Evolutionary conservation across 2,113 vertebrate genomes (phyloP).

Genomic region (Sula dactylatra): DNA sequence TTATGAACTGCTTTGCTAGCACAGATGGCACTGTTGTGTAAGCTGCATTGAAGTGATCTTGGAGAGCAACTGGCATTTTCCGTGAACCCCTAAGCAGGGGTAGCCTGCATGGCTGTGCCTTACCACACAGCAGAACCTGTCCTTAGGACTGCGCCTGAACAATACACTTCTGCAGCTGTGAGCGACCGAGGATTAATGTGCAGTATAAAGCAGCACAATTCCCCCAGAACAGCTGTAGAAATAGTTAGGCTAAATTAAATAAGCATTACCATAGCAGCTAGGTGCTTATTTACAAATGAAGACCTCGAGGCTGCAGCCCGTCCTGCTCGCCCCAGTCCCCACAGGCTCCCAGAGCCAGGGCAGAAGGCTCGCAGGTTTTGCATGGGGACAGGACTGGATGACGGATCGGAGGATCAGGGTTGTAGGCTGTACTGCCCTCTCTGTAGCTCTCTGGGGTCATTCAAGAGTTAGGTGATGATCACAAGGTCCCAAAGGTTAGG

Average conservation of each 20-base stretch:
- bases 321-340: background rate
- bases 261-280: conserved; percentile 52
- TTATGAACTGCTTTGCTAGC: background rate
- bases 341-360: background rate
- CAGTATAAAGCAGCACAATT: background rate
- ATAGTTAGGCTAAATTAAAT: conserved; percentile 41
- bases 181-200: background rate
- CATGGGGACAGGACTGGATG: background rate
- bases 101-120: fast-evolving
- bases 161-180: background rate
- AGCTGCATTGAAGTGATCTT: background rate
- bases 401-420: background rate
- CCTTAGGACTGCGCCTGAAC: background rate
- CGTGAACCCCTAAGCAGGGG: background rate
- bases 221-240: conserved; percentile 35
- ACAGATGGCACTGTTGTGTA: background rate
- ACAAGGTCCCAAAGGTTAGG: background rate
- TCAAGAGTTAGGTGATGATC: background rate
- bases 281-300: conserved; percentile 41
- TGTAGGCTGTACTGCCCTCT: background rate
- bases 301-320: background rate
- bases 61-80: background rate
- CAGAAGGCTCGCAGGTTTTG: background rate
- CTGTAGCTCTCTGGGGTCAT: background rate
- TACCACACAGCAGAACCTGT: background rate